These are phyloP conservation scores for Serinus canaria DNA, from an alignment of 2,113 vertebrate genomes.

Conservation along the genomic window DNA sequence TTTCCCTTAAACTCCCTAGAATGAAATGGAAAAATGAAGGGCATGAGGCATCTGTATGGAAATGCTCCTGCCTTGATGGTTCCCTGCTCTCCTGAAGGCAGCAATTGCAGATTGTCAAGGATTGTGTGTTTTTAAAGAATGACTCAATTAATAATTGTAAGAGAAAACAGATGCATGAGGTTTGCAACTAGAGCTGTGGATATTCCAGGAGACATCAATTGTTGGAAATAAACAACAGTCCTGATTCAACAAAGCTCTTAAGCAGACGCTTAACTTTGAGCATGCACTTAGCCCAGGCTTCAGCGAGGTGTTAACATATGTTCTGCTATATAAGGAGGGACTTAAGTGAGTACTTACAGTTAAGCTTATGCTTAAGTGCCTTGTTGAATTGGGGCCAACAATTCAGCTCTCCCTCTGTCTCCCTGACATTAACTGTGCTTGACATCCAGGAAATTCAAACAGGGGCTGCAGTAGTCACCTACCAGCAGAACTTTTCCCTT, in stretches of 20 bases:
- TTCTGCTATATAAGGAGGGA: conserved; percentile 58
- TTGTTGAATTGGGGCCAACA: conserved; percentile 57
- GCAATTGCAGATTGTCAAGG: background rate
- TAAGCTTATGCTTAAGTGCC: conserved; percentile 65
- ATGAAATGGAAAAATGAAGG: background rate
- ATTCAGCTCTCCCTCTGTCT: conserved; percentile 34
- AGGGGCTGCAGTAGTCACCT: background rate
- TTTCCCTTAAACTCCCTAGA: background rate
- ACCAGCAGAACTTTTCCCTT: background rate
- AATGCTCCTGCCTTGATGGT: background rate
- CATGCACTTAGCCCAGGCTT: conserved; percentile 49
- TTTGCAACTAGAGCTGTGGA: background rate
- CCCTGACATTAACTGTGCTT: conserved; percentile 32
- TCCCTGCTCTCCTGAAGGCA: background rate
- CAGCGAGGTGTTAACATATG: conserved; percentile 51
- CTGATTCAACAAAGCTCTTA: conserved; percentile 55
- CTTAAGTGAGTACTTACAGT: conserved; percentile 63
- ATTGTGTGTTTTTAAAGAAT: background rate
- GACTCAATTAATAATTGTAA: conserved; percentile 1
- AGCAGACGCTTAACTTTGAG: conserved; percentile 61
- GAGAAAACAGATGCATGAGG: conserved; percentile 24
- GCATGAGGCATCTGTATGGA: background rate
- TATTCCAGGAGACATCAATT: conserved; percentile 50
- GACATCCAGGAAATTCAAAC: conserved; percentile 48
- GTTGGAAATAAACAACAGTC: conserved; percentile 44